Percentiles rank a stretch among this genome's conserved stretches.
These are phyloP conservation scores for Proisotoma minuta DNA, from an alignment of 2,888 invertebrate species.

Conservation along the genomic window DNA sequence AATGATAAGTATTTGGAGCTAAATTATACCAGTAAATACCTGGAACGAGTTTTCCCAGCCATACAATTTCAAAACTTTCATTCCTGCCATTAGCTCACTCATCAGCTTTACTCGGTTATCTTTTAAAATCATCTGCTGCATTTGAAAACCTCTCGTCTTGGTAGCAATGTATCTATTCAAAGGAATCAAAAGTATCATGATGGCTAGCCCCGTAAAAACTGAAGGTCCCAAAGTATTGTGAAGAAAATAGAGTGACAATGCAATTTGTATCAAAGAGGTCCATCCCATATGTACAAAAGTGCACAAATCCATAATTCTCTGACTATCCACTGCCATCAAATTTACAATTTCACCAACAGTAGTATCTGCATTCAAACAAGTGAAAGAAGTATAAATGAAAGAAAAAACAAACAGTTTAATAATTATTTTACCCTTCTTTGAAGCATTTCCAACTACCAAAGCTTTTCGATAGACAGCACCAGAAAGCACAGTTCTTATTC, in stretches of 20 bases:
- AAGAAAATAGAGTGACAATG: constrained; percentile 73
- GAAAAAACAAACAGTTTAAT: not conserved
- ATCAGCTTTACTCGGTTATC: constrained; percentile 87
- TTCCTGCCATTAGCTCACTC: constrained; percentile 88
- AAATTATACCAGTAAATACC: constrained; percentile 16
- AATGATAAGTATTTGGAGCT: too few relatives aligned
- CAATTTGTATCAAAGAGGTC: constrained; percentile 86
- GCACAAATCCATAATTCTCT: constrained; percentile 77
- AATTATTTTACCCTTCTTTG: constrained; percentile 22
- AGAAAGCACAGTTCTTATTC: constrained; percentile 53
- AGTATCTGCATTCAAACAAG: constrained; percentile 51
- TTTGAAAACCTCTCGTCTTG: constrained; percentile 53
- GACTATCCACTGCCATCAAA: constrained; percentile 86
- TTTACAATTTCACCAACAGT: constrained; percentile 89
- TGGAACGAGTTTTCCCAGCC: constrained; percentile 46
- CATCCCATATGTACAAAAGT: constrained; percentile 81
- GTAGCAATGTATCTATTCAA: constrained; percentile 73
- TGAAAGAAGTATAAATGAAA: not conserved
- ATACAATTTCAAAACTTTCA: constrained; percentile 64
- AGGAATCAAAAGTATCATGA: constrained; percentile 89
- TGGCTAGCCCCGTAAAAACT: constrained; percentile 84
- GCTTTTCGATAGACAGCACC: constrained; percentile 54
- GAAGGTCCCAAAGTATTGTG: constrained; percentile 61
- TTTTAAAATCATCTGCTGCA: constrained; percentile 56
- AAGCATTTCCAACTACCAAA: constrained; percentile 22